Evolutionary conservation across 2,113 vertebrate genomes (phyloP), one percentile per base, ranked within the genome.

Genomic region (Fulmarus glacialis): DNA sequence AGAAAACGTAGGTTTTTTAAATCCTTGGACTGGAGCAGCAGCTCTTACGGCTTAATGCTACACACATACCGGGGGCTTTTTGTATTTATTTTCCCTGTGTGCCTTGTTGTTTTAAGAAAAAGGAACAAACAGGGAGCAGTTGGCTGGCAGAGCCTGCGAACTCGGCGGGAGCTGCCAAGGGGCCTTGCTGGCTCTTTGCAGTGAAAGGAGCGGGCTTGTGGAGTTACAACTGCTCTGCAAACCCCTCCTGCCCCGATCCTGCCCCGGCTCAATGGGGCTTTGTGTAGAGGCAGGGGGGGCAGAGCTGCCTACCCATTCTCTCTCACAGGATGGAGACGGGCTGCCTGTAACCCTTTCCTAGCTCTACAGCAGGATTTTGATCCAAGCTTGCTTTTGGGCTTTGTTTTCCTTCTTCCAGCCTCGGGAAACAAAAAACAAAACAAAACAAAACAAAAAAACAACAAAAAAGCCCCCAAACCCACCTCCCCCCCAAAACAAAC

Each of bases 51-150:
- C 66, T 91, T 93, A 96, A 94, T 91, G 89, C 92, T 75, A 63
- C 19, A 4, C 81, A 38, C 89, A 77, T 95, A 96, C 89, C 15
- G 16, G 80, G 75, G 60, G 20, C 72, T 89, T 96, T 97, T 94
- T 96, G 95, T 96, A 80, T 97, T 97, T 97, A 87, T 95, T 96
- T 95, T 95, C 91, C 81, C 82, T 96, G 81, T n/a, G 63, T 70
- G 93, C 90, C 91, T 90, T 96, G 96, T 97, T 97, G 94, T 96
- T 97, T 93, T 91, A 97, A 95, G 94, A 34, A 93, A 96, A 96
- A 88, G 91, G 95, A 96, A 94, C 90, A 95, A 97, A 96, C 79
- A 96, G 87, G 93, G 78, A 95, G 91, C 95, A 93, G 91, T 96
- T 95, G 94, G 91, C 95, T 96, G 90, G 91, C 91, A 73, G 87